A percentile compares a stretch with the other conserved stretches of the same genome.
These are phyloP conservation scores for Scaptomyza graminum DNA, from an alignment of 1,140 invertebrate genomes.

Conservation along the genomic window DNA sequence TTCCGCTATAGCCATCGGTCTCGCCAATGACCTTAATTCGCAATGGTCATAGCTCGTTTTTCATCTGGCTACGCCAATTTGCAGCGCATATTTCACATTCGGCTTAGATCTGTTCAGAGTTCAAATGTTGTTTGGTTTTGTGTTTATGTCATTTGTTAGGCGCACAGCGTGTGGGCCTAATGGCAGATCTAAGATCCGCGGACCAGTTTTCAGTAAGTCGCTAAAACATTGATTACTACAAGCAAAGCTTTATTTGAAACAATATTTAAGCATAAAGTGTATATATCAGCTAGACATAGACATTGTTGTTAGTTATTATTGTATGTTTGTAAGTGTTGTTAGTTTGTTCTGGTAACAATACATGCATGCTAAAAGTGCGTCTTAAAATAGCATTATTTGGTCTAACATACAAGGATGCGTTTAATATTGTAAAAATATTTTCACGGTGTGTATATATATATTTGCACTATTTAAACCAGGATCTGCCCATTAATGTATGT, in stretches of 20 bases:
- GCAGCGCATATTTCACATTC: conserved; percentile 63
- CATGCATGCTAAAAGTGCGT: conserved; percentile 15
- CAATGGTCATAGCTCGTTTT: conserved; percentile 63
- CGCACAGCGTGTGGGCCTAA: conserved; percentile 23
- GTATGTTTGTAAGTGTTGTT: not conserved
- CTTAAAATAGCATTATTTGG: conserved; percentile 30
- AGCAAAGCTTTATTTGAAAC: conserved; percentile 66
- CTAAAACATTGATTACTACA: conserved; percentile 54
- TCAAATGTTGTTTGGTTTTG: conserved; percentile 22
- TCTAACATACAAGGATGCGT: conserved; percentile 23
- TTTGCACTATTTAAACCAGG: conserved; percentile 80
- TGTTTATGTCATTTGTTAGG: conserved; percentile 31
- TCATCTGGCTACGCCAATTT: conserved; percentile 71
- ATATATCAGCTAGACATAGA: conserved; percentile 22
- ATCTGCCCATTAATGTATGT: conserved; percentile 64
- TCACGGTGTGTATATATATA: conserved; percentile 44
- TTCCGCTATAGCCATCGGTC: conserved; percentile 27
- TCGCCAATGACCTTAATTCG: conserved; percentile 75
- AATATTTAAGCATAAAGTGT: conserved; percentile 23
- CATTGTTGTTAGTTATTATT: conserved; percentile 4
- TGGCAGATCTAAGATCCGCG: not conserved
- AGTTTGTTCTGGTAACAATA: conserved; percentile 5
- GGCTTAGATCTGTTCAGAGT: conserved; percentile 23
- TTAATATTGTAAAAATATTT: conserved; percentile 58
- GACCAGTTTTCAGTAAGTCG: conserved; percentile 8